A percentile compares a stretch with the other conserved stretches of the same genome.
phyloP scores from a whole-genome alignment of 2,797 vertebrate species.

The Oreochromis mossambicus region DNA sequence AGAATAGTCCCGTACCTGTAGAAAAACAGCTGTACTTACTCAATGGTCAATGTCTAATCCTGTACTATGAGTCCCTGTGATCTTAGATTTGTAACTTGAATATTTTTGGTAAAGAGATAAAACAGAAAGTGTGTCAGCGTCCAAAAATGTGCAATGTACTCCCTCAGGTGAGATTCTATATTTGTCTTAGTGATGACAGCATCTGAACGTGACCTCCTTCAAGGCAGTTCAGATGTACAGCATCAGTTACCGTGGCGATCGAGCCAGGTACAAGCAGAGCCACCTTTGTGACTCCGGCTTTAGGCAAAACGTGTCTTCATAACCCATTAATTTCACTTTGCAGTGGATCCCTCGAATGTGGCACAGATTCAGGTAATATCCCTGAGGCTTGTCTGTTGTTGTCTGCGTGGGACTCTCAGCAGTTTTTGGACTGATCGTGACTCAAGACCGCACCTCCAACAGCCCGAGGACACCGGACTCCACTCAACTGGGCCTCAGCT shows the following conservation, averaged over 20 bases:
- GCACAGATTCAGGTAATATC: not conserved
- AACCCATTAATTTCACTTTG: not conserved
- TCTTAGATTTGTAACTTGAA: not conserved
- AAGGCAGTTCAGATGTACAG: not conserved
- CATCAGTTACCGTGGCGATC: not conserved
- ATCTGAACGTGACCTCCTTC: not conserved
- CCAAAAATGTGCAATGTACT: not conserved
- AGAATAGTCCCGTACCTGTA: fast-evolving
- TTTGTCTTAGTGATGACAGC: not conserved
- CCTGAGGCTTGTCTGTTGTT: fast-evolving
- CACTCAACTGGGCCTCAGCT: not conserved
- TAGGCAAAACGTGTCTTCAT: not conserved
- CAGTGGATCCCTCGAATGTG: not conserved
- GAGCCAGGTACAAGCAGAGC: not conserved
- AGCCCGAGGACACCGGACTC: not conserved
- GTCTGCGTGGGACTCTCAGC: fast-evolving
- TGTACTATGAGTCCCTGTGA: not conserved
- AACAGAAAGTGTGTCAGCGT: not conserved
- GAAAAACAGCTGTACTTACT: not conserved
- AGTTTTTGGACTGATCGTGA: not conserved
- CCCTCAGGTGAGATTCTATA: not conserved
- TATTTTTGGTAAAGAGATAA: not conserved
- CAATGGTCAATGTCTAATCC: not conserved
- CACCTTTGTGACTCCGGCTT: not conserved
- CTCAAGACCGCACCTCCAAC: not conserved